phyloP scores from a whole-genome alignment of 2,113 vertebrate species.

The Tor tambroides region DNA sequence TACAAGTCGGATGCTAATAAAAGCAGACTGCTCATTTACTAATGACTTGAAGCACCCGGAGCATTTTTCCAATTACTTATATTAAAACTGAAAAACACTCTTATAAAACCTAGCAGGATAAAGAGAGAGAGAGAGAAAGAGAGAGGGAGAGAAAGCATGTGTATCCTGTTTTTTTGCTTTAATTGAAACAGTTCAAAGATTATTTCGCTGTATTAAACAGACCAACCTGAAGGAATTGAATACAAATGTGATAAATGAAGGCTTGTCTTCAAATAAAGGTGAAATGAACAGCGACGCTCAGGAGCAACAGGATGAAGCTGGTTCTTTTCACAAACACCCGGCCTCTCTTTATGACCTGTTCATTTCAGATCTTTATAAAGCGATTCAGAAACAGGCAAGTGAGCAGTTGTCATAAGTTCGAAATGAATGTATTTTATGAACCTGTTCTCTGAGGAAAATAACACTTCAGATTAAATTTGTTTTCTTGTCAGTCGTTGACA shows the following conservation, averaged over 20 bases:
- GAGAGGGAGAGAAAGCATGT: slow-evolving; percentile 26
- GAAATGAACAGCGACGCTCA: background rate
- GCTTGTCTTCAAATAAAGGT: slow-evolving; percentile 15
- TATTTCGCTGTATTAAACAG: slow-evolving; percentile 38
- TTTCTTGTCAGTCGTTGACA: slow-evolving; percentile 38
- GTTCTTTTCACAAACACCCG: slow-evolving; percentile 12
- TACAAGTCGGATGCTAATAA: slow-evolving; percentile 97
- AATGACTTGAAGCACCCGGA: slow-evolving; percentile 93
- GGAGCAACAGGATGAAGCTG: background rate
- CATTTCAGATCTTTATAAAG: slow-evolving; percentile 27
- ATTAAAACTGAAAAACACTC: slow-evolving; percentile 82
- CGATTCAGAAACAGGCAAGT: slow-evolving; percentile 9
- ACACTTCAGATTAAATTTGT: slow-evolving; percentile 39
- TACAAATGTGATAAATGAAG: slow-evolving; percentile 12
- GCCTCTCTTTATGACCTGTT: slow-evolving; percentile 16
- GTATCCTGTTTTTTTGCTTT: slow-evolving; percentile 42
- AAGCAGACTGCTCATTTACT: slow-evolving; percentile 97
- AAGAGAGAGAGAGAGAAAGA: slow-evolving; percentile 33
- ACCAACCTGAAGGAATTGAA: slow-evolving; percentile 36
- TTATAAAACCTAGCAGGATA: slow-evolving; percentile 71
- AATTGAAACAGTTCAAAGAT: slow-evolving; percentile 51
- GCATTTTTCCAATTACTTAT: slow-evolving; percentile 89
- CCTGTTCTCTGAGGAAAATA: slow-evolving; percentile 45
- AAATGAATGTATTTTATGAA: slow-evolving; percentile 44
- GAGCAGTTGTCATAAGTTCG: slow-evolving; percentile 13